These are phyloP conservation scores for Eubucco bourcierii DNA, from an alignment of 2,113 vertebrate species.

Conservation along the genomic window DNA sequence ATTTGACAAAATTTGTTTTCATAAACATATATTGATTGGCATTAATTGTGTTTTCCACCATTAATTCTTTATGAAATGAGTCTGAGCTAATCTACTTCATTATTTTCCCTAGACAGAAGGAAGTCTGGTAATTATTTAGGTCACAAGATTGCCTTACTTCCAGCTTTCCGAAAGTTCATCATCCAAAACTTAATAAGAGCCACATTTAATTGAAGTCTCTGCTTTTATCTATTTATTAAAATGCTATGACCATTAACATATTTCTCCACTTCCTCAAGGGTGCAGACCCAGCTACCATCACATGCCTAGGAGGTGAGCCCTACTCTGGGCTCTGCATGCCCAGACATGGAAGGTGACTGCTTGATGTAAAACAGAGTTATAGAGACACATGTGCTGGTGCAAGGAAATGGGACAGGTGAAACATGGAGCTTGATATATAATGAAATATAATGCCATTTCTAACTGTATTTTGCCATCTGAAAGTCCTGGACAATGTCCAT, in stretches of 20 bases:
- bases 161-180: slow-evolving; percentile 25
- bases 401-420: background rate
- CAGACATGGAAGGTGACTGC: rapidly evolving
- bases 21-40: slow-evolving; percentile 32
- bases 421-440: too few species aligned
- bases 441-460: background rate
- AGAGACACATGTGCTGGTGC: background rate
- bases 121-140: slow-evolving; percentile 58
- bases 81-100: slow-evolving; percentile 43
- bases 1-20: slow-evolving; percentile 45
- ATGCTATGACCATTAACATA: background rate
- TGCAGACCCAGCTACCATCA: background rate
- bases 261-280: background rate
- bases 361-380: rapidly evolving
- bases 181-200: slow-evolving; percentile 44
- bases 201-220: slow-evolving; percentile 1
- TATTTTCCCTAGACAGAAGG: slow-evolving; percentile 41
- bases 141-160: slow-evolving; percentile 33
- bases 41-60: slow-evolving; percentile 53
- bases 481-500: background rate
- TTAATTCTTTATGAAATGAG: slow-evolving; percentile 61
- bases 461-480: background rate
- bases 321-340: too few species aligned
- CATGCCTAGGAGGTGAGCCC: background rate
- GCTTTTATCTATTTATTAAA: slow-evolving; percentile 23